Base-by-base conservation (phyloP, 2,797 vertebrate genomes). In the Capromys pilorides region DNA sequence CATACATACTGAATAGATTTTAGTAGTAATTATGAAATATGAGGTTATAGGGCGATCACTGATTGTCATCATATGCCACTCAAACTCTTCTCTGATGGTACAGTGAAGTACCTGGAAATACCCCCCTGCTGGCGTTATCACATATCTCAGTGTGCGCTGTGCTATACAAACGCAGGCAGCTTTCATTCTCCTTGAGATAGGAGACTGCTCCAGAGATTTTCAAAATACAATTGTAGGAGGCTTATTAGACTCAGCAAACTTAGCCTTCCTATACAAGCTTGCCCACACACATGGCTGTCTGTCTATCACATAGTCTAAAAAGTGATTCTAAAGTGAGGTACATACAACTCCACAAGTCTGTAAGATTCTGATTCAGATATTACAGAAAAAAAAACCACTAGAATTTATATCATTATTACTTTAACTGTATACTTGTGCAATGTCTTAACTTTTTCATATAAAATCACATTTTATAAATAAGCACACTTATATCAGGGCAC, bases 21-120 rank as follows among this genome's bases (percentile, higher is more conserved):
- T 91, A 92, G 90, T 59, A 96, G 92, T 96, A 97, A 97, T 97
- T 95, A 97, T 92, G 73, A 97, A 95, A 94, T 82, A 69, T 39
- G 89, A 96, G 82, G 71, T 64, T 95, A 90, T 1, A 92, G 91
- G 75, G 86, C 66, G 57, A 94, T 93, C 85, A 83, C 0, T 88
- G 96, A 97, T 83, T 96, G 86, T 93, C 67, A 93, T 90, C 88
- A 89, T 12, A 92, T 93, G 95, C 67, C 95, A 97, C 73, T 97
- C 94, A 95, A 94, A 92, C 54, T 71, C 91, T 62, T 89, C 85
- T 88, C 83, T 95, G 83, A 94, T 57, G 31, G 51, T 61, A 61
- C 75, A 83, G 22, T 69, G 81, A 88, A 90, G 41, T 49, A 69
- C 90, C 0, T 85, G 4, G 45, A 96, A 96, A 90, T 79, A 71